These are phyloP conservation scores for Chydorus sphaericus DNA, from an alignment of 2,888 invertebrate species.

Conservation along the genomic window DNA sequence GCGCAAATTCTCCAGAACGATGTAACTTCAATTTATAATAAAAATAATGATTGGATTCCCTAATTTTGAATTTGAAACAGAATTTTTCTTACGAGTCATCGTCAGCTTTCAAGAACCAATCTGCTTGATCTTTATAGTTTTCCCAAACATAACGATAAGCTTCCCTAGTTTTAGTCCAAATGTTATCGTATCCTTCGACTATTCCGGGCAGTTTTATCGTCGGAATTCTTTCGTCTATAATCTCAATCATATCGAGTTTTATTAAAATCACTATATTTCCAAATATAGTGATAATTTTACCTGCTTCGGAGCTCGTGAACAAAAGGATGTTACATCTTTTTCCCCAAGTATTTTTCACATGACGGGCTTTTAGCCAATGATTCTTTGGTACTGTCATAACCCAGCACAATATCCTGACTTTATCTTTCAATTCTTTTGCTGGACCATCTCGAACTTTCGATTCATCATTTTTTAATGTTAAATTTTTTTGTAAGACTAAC, in stretches of 20 bases:
- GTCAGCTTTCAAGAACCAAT: constrained; percentile 42
- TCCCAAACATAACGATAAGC: constrained; percentile 31
- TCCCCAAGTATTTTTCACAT: constrained; percentile 38
- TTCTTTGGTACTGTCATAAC: constrained; percentile 39
- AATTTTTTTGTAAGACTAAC: too few species aligned
- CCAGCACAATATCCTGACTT: constrained; percentile 38
- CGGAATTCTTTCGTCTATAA: constrained; percentile 32
- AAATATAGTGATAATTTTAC: too few species aligned
- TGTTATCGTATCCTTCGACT: constrained; percentile 34
- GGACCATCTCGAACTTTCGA: constrained; percentile 19
- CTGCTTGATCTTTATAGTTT: constrained; percentile 30
- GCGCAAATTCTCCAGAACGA: constrained; percentile 38
- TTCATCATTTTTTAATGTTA: too few species aligned
- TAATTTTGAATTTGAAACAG: too few species aligned
- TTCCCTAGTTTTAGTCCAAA: constrained; percentile 40
- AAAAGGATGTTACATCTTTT: constrained; percentile 29
- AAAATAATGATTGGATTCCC: not conserved
- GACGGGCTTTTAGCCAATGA: constrained; percentile 33
- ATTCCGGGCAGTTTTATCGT: constrained; percentile 31
- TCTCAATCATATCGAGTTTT: too few species aligned
- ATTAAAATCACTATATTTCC: too few species aligned
- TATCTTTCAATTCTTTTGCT: constrained; percentile 24
- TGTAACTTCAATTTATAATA: constrained; percentile 25
- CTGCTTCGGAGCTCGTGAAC: constrained; percentile 24
- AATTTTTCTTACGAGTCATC: constrained; percentile 31